Evolutionary conservation across 2,888 invertebrate species (phyloP), one percentile per base, ranked within the genome.

Genomic region (Dasypogon diadema): DNA sequence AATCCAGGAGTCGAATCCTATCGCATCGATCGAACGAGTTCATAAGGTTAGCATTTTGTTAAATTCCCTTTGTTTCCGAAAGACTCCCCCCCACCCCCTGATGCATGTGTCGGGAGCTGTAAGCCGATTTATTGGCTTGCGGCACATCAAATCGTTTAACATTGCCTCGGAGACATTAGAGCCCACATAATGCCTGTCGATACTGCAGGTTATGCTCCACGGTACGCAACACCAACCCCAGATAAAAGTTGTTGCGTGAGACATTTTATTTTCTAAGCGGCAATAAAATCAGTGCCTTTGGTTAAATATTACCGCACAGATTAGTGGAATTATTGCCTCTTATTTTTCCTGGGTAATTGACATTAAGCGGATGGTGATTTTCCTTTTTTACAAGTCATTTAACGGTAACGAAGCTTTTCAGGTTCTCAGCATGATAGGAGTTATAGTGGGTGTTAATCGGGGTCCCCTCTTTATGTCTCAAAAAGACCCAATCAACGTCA

Each of bases 231-330:
- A 37, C 21, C 46, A 46, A 18, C 65, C 10, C 22, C 21, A 65
- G 65, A 65, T 65, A 46, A 65, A 65, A 65, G 46, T 65, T 65
- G 65, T 65, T 65, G 65, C 65, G 65, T 65, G 65, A 21, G 65
- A 65, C 24, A 65, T 65, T 65, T 65, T 46, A 65, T 46, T 48
- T 42, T 48, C 24, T 24, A 65, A 42, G 65, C n/a, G 46, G 65
- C 65, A 65, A 46, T 65, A 65, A 65, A 65, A 46, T 42, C 65
- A 24, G 65, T 46, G 65, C 48, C 65, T 65, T 65, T 24, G 46
- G 65, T 48, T 65, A 65, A 65, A 65, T 65, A 65, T 42, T 48
- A 65, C 48, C 46, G 37, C 46, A 65, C 42, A 48, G 65, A 65
- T 65, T 65, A 65, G 65, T 24, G 46, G 26, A 48, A 65, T 65